Conservation (phyloP, 2,797 vertebrate genomes). For the Pangasius macronema region DNA sequence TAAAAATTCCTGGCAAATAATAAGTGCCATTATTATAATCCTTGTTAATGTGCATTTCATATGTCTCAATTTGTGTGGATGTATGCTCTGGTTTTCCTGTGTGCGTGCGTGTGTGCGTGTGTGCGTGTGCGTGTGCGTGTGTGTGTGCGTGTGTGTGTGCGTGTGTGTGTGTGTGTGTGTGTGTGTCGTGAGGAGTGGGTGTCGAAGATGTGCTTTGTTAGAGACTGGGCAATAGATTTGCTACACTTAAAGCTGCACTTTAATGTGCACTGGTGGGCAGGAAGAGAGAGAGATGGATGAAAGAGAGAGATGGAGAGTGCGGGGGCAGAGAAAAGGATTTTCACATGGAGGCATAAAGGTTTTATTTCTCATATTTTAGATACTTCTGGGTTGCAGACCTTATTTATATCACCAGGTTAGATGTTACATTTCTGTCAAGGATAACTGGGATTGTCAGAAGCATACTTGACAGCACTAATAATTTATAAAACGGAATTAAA, state of each 20-base stretch:
- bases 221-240: conserved; percentile 46
- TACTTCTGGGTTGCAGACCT: not conserved
- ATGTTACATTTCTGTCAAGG: not conserved
- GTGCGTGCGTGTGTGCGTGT: conserved; percentile 20
- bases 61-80: not conserved
- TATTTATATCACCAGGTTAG: not conserved
- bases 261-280: conserved; percentile 43
- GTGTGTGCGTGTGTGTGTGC: too few relatives aligned
- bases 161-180: conserved; percentile 10
- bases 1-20: not conserved
- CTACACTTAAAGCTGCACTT: conserved; percentile 49
- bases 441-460: not conserved
- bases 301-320: conserved; percentile 33
- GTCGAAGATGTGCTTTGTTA: conserved; percentile 38
- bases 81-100: not conserved
- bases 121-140: not conserved
- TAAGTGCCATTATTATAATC: not conserved
- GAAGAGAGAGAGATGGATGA: conserved; percentile 21
- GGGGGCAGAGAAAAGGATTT: conserved; percentile 40
- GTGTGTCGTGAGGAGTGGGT: conserved; percentile 22
- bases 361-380: conserved; percentile 36
- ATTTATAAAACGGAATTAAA: not conserved
- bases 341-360: conserved; percentile 29
- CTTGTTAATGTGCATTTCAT: not conserved
- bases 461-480: not conserved